Conservation (phyloP, 2,888 invertebrate species). For the Alcis repandata region DNA sequence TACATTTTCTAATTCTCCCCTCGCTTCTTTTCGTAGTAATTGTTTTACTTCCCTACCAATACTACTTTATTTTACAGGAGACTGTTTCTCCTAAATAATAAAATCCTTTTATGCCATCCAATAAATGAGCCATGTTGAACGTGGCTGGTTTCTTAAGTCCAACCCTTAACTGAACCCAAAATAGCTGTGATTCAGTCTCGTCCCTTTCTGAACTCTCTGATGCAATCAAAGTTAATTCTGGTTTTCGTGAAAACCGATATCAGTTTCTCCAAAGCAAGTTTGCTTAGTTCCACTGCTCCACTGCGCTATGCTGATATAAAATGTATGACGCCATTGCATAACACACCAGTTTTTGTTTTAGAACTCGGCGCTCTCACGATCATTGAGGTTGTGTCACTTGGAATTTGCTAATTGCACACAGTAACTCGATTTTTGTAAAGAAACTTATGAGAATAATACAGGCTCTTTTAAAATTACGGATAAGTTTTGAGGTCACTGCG, state of each 20-base stretch:
- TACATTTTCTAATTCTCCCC: no score
- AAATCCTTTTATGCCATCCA: no score
- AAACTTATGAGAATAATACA: conserved; percentile 50
- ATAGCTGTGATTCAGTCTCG: no score
- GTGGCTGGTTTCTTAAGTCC: no score
- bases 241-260: neutral
- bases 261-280: conserved; percentile 6
- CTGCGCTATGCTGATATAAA: conserved; percentile 22
- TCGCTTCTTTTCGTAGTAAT: no score
- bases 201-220: no score
- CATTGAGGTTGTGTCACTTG: conserved; percentile 63
- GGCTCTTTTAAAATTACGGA: conserved; percentile 22
- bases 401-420: conserved; percentile 60
- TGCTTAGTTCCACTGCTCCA: neutral
- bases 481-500: conserved; percentile 18
- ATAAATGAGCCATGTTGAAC: no score
- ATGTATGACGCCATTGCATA: conserved; percentile 46
- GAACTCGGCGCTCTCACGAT: conserved; percentile 62
- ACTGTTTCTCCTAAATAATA: no score
- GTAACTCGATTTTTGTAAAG: conserved; percentile 46
- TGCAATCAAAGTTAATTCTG: no score
- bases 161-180: no score
- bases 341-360: conserved; percentile 42
- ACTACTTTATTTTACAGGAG: no score
- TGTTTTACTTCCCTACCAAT: no score